A percentile compares a stretch with the other conserved stretches of the same genome.
These are phyloP conservation scores for Rhinopomastus cyanomelas DNA, from an alignment of 2,113 vertebrate species.

Conservation along the genomic window DNA sequence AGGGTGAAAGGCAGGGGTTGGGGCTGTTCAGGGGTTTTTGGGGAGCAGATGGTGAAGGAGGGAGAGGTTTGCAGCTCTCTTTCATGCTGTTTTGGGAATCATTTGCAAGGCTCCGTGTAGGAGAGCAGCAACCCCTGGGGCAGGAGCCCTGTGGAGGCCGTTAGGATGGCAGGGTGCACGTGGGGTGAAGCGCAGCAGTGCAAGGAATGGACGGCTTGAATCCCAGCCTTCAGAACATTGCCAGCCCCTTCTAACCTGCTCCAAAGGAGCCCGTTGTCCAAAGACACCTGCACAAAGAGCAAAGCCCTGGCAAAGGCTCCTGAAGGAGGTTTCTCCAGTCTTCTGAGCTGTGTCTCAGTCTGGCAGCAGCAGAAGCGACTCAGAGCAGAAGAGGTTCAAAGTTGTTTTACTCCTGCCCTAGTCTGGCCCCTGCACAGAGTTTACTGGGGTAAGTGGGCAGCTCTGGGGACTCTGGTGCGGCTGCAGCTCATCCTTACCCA, in stretches of 20 bases:
- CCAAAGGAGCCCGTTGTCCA: background rate
- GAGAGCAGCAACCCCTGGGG: background rate
- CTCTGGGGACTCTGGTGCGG: too few species aligned
- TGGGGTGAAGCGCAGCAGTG: background rate
- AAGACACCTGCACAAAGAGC: background rate
- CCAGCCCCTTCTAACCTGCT: background rate
- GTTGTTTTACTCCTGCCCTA: background rate
- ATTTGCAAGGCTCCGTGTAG: too few species aligned
- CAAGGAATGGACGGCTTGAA: background rate
- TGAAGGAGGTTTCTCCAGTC: background rate
- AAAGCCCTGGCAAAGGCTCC: constrained; percentile 3
- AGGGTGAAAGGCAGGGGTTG: background rate
- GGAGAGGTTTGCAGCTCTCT: background rate
- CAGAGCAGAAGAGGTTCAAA: background rate
- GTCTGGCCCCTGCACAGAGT: background rate
- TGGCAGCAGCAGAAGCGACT: background rate
- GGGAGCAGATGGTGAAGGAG: background rate
- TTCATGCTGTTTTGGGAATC: background rate
- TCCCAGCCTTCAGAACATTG: background rate
- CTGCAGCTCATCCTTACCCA: background rate
- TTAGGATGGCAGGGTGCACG: background rate
- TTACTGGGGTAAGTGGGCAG: too few species aligned
- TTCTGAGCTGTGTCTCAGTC: background rate
- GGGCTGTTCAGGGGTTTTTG: background rate
- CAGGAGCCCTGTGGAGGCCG: too few species aligned